Base-by-base conservation (phyloP, 1,140 invertebrate species). In the Scaptomyza pallida region DNA sequence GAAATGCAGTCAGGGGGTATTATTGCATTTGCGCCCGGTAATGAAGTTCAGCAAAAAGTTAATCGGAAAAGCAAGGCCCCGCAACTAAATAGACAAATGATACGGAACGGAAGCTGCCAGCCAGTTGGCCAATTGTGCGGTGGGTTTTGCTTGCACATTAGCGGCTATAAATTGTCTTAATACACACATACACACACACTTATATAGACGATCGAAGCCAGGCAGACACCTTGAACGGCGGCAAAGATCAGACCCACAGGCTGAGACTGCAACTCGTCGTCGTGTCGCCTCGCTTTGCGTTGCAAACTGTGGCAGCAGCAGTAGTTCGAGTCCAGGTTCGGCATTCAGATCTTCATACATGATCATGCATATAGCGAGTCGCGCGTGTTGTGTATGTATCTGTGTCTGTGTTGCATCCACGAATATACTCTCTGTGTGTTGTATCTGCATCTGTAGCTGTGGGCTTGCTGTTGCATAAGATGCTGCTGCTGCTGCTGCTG, bases 111-210 rank as follows among this genome's bases (percentile, higher is more conserved):
- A 89, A 89, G 86, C 86, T 78, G 69, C 63, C 78, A 55, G 40
- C 54, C 65, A 56, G 59, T 77, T 83, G 80, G 75, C 72, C 79
- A 78, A 78, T 83, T 85, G 80, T 85, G 77, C 61, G 79, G 79
- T 80, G 76, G 75, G 86, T 70, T 89, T 76, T 67, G 78, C 88
- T 86, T 86, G 86, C 86, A 89, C 86, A 89, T 89, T 89, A 89
- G 82, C 86, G 78, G 82, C 81, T 89, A 81, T 86, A 89, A 89
- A 90, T 89, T 89, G 86, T 88, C 82, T 82, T 90, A 89, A 89
- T 89, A 72, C 43, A 60, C 15, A 50, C 23, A 61, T 50, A 74
- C 44, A 68, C 62, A 61, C 17, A 65, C 44, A 70, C 41, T 65
- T 17, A 35, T 13, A 23, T 35, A 47, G 37, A 15, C 19, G 52